Base-by-base conservation (phyloP, 2,888 invertebrate genomes). In the Hirtodrosophila trivittata region DNA sequence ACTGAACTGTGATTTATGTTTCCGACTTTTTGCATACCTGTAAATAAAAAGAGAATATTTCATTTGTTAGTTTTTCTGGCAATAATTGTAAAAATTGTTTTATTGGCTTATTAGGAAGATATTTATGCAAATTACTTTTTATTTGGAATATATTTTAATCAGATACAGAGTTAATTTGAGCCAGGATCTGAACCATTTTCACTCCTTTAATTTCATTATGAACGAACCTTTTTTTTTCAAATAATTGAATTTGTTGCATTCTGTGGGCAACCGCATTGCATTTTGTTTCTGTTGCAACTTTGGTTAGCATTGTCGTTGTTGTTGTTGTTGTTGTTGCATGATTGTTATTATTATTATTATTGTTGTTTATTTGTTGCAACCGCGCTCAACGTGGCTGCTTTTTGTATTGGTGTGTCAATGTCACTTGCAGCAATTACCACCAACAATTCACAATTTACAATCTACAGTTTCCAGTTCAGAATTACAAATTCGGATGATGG, bases 191-290 rank as follows among this genome's bases (percentile, higher is more conserved):
- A n/a, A n/a, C n/a, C n/a, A n/a, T n/a, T n/a, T n/a, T n/a, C n/a
- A n/a, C n/a, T n/a, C 45, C 35, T 54, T 59, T 69, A 69, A 60
- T 74, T 54, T 54, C n/a, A 56, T 60, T 64, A 54, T 38, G 33
- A 18, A n/a, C n/a, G n/a, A n/a, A n/a, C n/a, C n/a, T n/a, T 16
- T 28, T 28, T 47, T 42, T 25, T 51, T 49, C 52, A 52, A 75
- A 64, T 78, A 69, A 78, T 80, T 86, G 54, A 73, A 80, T 86
- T 77, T 73, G 66, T 55, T 62, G 62, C 80, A 66, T 60, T 59
- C 77, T 83, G 78, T 39, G 78, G 78, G 46, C 57, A 58, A 74
- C 84, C 86, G 28, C 78, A 80, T 10, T 9, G 52, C n/a, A 47
- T 56, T 56, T 49, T 39, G 67, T 55, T 39, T 46, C 39, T 49